A percentile compares a stretch with the other conserved stretches of the same genome.
Conservation (phyloP, 2,797 vertebrate species). For the Sternotherus odoratus region DNA sequence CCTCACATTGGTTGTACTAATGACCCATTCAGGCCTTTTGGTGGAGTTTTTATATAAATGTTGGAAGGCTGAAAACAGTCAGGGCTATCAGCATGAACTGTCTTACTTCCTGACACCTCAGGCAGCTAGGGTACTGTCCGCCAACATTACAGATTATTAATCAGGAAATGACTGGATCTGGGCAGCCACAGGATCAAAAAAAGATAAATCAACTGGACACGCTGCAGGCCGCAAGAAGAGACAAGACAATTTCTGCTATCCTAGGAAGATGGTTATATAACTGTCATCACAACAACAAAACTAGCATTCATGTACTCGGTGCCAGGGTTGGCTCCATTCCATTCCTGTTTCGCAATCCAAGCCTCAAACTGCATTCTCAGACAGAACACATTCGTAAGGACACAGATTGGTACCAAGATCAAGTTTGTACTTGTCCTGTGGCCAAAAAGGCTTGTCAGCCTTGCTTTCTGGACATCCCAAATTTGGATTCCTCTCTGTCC, state of each 20-base stretch:
- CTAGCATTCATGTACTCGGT: neutral
- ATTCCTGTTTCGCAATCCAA: neutral
- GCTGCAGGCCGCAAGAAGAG: neutral
- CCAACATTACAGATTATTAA: neutral
- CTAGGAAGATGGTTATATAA: neutral
- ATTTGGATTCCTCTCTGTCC: neutral
- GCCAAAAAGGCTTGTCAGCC: neutral
- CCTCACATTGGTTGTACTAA: neutral
- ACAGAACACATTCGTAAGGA: neutral
- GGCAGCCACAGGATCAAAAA: neutral
- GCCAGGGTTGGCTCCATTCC: neutral
- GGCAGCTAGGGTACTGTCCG: neutral
- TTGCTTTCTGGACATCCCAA: neutral
- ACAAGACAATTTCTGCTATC: neutral
- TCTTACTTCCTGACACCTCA: neutral
- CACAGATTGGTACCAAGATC: neutral
- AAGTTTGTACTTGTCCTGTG: neutral
- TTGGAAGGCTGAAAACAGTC: neutral
- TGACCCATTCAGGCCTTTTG: neutral
- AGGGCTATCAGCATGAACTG: neutral
- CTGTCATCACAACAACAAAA: neutral
- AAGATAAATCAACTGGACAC: neutral
- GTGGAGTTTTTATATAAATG: neutral
- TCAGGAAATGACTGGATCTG: neutral
- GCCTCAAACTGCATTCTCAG: neutral